Evolutionary conservation across 64 coral and sea anemone genomes (phyloP), one percentile per base, ranked within the genome.

Genomic region (Montipora sp.): DNA sequence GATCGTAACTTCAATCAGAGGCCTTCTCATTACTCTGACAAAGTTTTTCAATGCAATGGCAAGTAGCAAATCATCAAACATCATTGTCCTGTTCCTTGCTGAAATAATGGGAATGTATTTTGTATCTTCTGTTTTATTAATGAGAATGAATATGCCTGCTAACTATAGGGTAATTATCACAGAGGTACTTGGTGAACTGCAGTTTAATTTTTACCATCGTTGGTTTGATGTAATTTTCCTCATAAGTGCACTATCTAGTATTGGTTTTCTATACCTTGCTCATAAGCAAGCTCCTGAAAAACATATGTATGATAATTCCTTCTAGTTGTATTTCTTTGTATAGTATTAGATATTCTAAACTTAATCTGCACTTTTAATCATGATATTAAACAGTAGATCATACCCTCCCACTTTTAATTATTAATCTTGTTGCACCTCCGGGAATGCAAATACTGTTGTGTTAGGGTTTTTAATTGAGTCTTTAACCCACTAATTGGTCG

Each of bases 211-310:
- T 60, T 99, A 99, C 67, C 98, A 99, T 92, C 94, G 98, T 15
- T 99, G 98, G 98, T 99, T 99, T 99, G 98, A 99, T 90, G 95
- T 99, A 20, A 99, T 99, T 18, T 99, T 99, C 84, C 79, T 99
- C 27, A 87, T 99, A 66, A 99, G 98, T 92, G 98, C 98, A 18
- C 91, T 99, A 21, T 96, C 98, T 48, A 99, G 98, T 80, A 99
- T 99, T 85, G 98, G 98, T 20, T 99, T 99, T 75, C 83, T 99
- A 6, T 99, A 99, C 73, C 92, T 99, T 82, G 98, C 98, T 46
- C 98, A 96, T 47, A 99, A 99, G 58, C 98, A 99, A 81, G 98
- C 98, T 45, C 98, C 98, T 78, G 98, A 99, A 80, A 99, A 96
- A 94, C 95, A 96, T 47, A 96, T 99, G 94, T 90, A 99, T 87